A percentile compares a stretch with the other conserved stretches of the same genome.
Evolutionary conservation across 1,140 invertebrate genomes (phyloP).

Genomic region (Lasaia peninsularis): DNA sequence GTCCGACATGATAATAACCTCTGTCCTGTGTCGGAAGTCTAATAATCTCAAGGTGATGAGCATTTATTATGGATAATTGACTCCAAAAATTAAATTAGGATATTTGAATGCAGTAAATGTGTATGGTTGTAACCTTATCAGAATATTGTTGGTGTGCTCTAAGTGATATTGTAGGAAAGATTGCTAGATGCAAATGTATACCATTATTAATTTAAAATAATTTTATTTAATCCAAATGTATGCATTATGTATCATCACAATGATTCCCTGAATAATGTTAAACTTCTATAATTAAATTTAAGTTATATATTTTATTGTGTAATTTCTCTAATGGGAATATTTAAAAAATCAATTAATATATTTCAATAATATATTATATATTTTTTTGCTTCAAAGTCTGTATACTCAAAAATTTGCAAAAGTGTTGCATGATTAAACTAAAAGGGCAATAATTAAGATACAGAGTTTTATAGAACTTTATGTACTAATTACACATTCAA

Average conservation of each 20-base stretch:
- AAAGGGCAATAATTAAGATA: not conserved
- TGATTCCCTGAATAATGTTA: constrained; percentile 1
- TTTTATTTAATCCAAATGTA: constrained; percentile 35
- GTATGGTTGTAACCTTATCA: constrained; percentile 38
- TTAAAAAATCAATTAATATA: constrained; percentile 1
- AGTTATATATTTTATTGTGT: constrained; percentile 5
- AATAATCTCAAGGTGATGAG: constrained; percentile 36
- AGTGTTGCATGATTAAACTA: not conserved
- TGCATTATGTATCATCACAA: constrained; percentile 13
- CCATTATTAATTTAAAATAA: constrained; percentile 49
- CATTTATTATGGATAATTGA: constrained; percentile 54
- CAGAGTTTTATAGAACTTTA: not conserved
- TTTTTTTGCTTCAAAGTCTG: not conserved
- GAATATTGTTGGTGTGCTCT: constrained; percentile 57
- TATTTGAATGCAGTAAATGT: constrained; percentile 62
- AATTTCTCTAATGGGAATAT: not conserved
- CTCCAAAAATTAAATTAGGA: constrained; percentile 68
- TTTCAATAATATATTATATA: not conserved
- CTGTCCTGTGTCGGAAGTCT: constrained; percentile 1
- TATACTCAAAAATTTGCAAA: too few species aligned
- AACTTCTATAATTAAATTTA: not conserved
- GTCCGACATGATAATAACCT: constrained; percentile 15
- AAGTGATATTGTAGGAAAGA: constrained; percentile 38
- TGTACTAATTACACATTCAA: not conserved
- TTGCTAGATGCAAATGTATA: constrained; percentile 56